A percentile compares a stretch with the other conserved stretches of the same genome.
Conservation (phyloP, 2,113 vertebrate species). For the Cacatua alba region DNA sequence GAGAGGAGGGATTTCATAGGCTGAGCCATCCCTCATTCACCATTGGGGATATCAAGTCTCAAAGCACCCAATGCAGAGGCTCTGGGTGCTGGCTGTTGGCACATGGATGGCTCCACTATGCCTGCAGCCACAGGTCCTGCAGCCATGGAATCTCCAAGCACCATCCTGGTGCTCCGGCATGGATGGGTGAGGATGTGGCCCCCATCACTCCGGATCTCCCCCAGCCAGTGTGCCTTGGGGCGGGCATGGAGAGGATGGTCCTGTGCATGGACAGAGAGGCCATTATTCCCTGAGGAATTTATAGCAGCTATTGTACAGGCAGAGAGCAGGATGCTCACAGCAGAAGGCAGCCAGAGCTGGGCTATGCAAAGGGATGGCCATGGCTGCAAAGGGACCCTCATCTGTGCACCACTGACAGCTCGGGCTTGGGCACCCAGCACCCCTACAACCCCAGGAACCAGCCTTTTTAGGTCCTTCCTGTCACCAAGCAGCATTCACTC, state of each 20-base stretch:
- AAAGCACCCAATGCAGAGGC: not conserved
- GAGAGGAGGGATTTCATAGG: not conserved
- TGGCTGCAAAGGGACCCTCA: not conserved
- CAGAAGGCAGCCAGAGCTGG: not conserved
- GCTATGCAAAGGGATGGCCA: not conserved
- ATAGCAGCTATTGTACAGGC: not conserved
- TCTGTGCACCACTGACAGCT: fast-evolving
- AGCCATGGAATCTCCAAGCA: not conserved
- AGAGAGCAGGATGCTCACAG: not conserved
- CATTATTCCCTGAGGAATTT: not conserved
- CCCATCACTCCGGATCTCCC: no score
- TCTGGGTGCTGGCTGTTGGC: not conserved
- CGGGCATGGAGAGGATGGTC: not conserved
- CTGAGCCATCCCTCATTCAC: not conserved
- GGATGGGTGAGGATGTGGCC: not conserved
- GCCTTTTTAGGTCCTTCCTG: not conserved
- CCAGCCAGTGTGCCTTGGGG: not conserved
- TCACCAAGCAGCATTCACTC: not conserved
- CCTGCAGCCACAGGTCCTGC: not conserved
- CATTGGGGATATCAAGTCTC: fast-evolving
- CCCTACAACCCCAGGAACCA: fast-evolving
- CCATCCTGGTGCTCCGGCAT: not conserved
- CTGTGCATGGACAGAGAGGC: not conserved
- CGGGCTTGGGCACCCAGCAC: not conserved
- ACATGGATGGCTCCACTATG: no score